phyloP scores from a whole-genome alignment of 2,113 vertebrate genomes.

The Oryzias celebensis region DNA sequence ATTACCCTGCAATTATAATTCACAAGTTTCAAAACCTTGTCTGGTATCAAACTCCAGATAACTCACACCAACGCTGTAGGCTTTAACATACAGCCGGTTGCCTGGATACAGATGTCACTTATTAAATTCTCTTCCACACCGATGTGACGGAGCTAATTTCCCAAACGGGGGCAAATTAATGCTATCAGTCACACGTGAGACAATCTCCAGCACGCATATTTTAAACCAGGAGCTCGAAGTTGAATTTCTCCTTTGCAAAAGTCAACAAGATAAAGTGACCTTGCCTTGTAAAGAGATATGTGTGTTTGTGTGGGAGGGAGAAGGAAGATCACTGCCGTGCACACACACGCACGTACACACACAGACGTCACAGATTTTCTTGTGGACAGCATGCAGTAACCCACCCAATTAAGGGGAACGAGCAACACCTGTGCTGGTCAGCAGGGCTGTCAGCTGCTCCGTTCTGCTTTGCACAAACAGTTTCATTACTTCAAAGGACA shows the following conservation, averaged over 20 bases:
- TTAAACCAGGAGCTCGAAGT: background rate
- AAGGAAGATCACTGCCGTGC: background rate
- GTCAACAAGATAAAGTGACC: conserved; percentile 23
- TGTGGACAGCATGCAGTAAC: conserved; percentile 23
- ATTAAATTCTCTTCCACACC: no score
- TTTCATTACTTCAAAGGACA: conserved; percentile 3
- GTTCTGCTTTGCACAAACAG: conserved; percentile 6
- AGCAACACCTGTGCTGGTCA: conserved; percentile 54
- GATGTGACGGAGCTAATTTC: no score
- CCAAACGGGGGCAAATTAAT: no score
- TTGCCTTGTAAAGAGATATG: conserved; percentile 14
- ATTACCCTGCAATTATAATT: no score
- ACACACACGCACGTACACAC: conserved; percentile 1
- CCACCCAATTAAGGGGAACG: conserved; percentile 42
- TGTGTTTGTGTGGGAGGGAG: background rate
- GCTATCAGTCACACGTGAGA: no score
- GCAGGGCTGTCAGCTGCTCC: conserved; percentile 23
- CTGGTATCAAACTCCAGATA: no score
- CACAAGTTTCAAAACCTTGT: no score
- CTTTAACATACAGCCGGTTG: no score
- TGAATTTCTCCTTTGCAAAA: conserved; percentile 7
- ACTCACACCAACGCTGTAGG: no score
- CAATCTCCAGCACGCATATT: no score
- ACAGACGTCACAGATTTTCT: conserved; percentile 2
- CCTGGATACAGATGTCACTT: no score